Evolutionary conservation across 2,888 invertebrate genomes (phyloP).

Genomic region (Pristionchus maxplancki): DNA sequence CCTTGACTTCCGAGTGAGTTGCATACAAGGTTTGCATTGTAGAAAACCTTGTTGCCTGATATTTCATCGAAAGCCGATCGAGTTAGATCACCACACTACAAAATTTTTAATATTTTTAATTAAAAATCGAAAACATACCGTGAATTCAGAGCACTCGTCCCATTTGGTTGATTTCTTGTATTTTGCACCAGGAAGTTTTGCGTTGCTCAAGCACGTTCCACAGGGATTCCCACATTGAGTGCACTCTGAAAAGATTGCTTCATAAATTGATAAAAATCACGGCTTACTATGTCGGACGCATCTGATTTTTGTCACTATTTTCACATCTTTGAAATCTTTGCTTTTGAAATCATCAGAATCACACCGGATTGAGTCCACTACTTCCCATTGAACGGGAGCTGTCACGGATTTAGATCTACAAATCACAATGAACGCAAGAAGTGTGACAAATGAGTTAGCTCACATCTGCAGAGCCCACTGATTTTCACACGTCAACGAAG

Average conservation of each 20-base stretch:
- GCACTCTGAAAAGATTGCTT: neutral
- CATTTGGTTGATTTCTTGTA: neutral
- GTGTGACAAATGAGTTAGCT: neutral
- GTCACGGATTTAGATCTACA: neutral
- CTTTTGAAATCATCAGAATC: neutral
- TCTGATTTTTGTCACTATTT: neutral
- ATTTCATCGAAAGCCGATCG: neutral
- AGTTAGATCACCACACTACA: neutral
- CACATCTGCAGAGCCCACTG: neutral
- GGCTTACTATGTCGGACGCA: neutral
- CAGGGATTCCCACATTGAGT: neutral
- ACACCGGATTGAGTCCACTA: neutral
- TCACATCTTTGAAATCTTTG: neutral
- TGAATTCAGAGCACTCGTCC: neutral
- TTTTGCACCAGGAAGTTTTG: neutral
- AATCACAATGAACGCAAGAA: neutral
- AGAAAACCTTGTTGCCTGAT: neutral
- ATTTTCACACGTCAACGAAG: neutral
- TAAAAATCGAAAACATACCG: neutral
- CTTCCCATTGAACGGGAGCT: neutral
- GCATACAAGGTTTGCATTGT: neutral
- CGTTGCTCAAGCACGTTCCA: neutral
- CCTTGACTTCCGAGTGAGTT: neutral
- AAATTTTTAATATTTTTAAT: no score
- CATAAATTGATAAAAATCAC: neutral